These are phyloP conservation scores for Cotesia typhae DNA, from an alignment of 1,140 invertebrate species.

Conservation along the genomic window DNA sequence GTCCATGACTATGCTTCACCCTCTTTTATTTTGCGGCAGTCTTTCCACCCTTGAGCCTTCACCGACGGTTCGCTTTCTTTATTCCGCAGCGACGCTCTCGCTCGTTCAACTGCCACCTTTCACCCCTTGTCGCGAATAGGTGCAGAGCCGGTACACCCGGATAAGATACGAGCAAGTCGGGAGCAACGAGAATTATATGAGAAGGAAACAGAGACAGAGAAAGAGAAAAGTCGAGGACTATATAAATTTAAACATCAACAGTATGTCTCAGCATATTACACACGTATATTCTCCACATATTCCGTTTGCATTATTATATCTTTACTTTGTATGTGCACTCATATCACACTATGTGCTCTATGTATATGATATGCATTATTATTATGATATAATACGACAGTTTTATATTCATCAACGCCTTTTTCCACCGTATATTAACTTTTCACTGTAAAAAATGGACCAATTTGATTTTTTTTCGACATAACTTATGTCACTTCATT, in stretches of 20 bases:
- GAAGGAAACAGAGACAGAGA: neutral
- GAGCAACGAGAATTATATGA: neutral
- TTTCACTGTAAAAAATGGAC: too few species aligned
- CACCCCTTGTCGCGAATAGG: conserved; percentile 3
- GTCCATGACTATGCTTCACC: neutral
- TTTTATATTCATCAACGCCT: neutral
- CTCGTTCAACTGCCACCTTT: conserved; percentile 9
- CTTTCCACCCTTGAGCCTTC: neutral
- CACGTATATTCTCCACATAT: conserved; percentile 31
- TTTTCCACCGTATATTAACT: too few species aligned
- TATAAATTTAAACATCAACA: conserved; percentile 24
- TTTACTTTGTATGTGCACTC: too few species aligned
- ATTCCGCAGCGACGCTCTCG: conserved; percentile 13
- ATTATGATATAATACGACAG: neutral
- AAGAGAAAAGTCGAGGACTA: conserved; percentile 13
- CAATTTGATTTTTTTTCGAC: too few species aligned
- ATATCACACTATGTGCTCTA: too few species aligned
- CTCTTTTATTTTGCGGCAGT: neutral
- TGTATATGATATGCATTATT: neutral
- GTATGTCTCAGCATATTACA: conserved; percentile 34
- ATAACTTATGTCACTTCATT: too few species aligned
- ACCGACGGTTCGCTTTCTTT: neutral
- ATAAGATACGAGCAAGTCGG: neutral
- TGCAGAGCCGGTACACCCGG: neutral
- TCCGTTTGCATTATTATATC: conserved; percentile 11